A percentile compares a stretch with the other conserved stretches of the same genome.
Evolutionary conservation across 1,140 invertebrate species (phyloP).

Genomic region (Liolophura sinensis): DNA sequence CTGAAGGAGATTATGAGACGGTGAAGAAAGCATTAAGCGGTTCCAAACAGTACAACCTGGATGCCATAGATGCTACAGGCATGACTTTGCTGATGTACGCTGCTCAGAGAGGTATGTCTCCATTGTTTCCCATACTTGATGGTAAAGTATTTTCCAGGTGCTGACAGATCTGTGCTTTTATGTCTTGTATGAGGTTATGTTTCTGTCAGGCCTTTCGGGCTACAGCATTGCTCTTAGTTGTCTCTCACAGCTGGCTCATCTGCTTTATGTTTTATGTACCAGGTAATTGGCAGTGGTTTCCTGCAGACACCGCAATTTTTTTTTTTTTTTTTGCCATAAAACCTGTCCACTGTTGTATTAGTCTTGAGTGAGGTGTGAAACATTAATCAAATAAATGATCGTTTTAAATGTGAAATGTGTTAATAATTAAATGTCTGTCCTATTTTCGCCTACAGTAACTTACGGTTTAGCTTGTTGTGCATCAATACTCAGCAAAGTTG

Average conservation of each 20-base stretch:
- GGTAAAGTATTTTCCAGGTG: not conserved
- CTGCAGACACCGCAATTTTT: no score
- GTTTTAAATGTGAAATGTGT: not conserved
- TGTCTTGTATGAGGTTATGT: conserved; percentile 3
- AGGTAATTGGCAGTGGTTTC: no score
- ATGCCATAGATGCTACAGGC: conserved; percentile 30
- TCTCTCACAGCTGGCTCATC: no score
- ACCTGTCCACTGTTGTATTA: no score
- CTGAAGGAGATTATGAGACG: conserved; percentile 29
- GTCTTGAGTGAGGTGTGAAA: no score
- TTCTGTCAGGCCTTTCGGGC: not conserved
- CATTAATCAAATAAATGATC: not conserved
- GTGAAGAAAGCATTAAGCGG: conserved; percentile 26
- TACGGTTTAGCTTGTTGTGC: no score
- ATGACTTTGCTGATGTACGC: conserved; percentile 36
- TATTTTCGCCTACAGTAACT: no score
- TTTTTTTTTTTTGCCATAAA: not conserved
- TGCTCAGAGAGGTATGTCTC: conserved; percentile 28
- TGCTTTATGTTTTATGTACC: no score
- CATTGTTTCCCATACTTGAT: not conserved
- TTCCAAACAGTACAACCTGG: conserved; percentile 28
- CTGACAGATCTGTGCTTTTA: conserved; percentile 1
- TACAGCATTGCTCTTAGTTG: no score
- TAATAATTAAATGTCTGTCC: no score
- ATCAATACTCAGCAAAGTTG: no score